phyloP scores from a whole-genome alignment of 2,113 vertebrate species.

The Mandrillus leucophaeus region DNA sequence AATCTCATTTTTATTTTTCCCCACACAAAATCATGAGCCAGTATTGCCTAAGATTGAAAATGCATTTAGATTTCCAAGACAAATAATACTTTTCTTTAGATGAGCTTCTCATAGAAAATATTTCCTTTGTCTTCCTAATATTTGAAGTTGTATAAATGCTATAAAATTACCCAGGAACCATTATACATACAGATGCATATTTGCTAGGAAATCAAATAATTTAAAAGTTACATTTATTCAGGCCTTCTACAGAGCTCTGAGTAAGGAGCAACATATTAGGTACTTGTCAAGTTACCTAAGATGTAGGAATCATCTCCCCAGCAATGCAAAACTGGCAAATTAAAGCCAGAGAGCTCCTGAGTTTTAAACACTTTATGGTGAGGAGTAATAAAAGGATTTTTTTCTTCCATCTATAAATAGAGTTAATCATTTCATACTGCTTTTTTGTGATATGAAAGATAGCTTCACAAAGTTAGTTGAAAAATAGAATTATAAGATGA shows the following conservation, averaged over 20 bases:
- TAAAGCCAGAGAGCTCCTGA: background rate
- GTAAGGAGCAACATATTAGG: background rate
- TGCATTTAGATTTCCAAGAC: background rate
- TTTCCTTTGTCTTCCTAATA: constrained; percentile 25
- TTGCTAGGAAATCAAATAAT: constrained; percentile 16
- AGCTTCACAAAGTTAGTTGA: background rate
- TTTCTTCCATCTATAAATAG: background rate
- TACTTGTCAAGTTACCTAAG: background rate
- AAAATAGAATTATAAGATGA: background rate
- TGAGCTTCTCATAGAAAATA: background rate
- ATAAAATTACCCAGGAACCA: background rate
- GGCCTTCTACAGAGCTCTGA: background rate
- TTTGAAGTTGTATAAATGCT: background rate
- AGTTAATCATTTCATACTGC: background rate
- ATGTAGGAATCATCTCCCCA: background rate
- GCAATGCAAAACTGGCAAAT: background rate
- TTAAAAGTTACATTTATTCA: background rate
- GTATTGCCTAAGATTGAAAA: background rate
- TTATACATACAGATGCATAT: background rate
- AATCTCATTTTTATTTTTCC: background rate
- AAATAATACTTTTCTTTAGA: background rate
- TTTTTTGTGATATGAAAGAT: background rate
- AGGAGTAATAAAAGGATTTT: background rate
- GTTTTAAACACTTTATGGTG: background rate
- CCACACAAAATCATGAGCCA: background rate